Evolutionary conservation across 92 coral and sea anemone genomes (phyloP), one percentile per base, ranked within the genome.

Genomic region (Epizoanthus fatuus): DNA sequence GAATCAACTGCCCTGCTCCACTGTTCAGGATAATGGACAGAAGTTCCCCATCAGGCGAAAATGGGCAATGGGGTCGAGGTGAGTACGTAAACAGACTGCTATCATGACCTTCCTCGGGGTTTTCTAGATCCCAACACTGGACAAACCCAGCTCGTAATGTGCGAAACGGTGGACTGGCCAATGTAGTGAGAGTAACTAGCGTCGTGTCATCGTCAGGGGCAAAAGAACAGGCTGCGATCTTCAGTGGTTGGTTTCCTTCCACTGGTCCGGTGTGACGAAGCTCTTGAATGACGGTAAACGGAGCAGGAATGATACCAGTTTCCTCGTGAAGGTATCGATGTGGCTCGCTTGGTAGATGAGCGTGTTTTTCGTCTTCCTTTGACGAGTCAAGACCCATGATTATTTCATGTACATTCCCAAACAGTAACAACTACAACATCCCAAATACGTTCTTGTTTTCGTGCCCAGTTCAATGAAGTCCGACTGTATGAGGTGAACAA

Each of bases 61-160:
- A 74, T 49, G 92, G 88, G 51, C 94, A 90, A 64, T 81, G 87
- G 3, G 98, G 93, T 53, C 90, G 90, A 8, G 97, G 98, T n/a
- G 98, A 92, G 64, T 95, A 95, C 0, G 98, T 95, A 80, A 95
- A 95, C 54, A 91, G 83, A 42, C 95, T 94, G 62, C 95, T 93
- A 29, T 95, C 98, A 32, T 91, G 93, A 0, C 78, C 86, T 11
- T 90, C 89, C 32, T 83, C 90, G 16, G 38, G 53, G 56, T 47
- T 64, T 9, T 87, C 80, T 57, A 93, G 78, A 79, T 93, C 93
- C 98, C 98, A 94, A 37, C 93, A 86, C 55, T 95, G 95, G 1
- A 95, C 93, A 62, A 91, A 95, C 22, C 98, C 98, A 3, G 98
- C 98, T 74, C 93, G 88, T 17, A 94, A 90, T 19, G 86, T 60